Base-by-base conservation (phyloP, 2,797 vertebrate species). In the Mormyrus hasselquistii region DNA sequence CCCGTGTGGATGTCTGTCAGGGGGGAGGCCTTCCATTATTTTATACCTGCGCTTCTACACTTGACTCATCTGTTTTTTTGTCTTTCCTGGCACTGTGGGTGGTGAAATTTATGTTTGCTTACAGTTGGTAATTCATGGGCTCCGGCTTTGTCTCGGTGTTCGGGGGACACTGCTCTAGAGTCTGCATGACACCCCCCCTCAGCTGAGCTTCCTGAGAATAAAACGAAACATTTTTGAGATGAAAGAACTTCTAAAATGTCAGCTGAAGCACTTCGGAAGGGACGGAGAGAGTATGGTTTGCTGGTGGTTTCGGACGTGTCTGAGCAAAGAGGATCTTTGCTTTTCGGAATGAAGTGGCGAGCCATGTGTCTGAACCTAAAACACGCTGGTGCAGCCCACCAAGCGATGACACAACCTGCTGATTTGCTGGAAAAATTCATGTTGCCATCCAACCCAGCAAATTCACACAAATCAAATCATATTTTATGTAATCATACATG, bases 211-310 rank as follows among this genome's bases (percentile, higher is more conserved):
- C 59, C 29, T 25, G 50, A 89, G 62, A 89, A 87, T 41, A n/a
- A 79, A 76, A 52, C 29, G 5, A 76, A 87, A 73, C 55, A 38
- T 53, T 73, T 89, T 4, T 69, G 47, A 79, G 49, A 57, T 22
- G 8, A 19, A 55, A 34, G 50, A 55, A 59, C 76, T 89, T 79
- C 16, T 76, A 6, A 79, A 88, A 88, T 88, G 73, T 82, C 49
- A 52, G 14, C 29, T 22, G 50, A 41, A 76, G 8, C 55, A 44
- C 50, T 55, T 12, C 19, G 34, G 52, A 65, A 65, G 22, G 41
- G 57, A n/a, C 8, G 79, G 22, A 52, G 83, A 50, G 8, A 29
- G n/a, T 19, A n/a, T n/a, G 2, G n/a, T 41, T 59, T 38, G 50
- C 73, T 38, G 29, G 14, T 19, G 22, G 38, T 44, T 86, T 38